Conservation (phyloP, 2,888 invertebrate genomes). For the Cepaea hortensis region DNA sequence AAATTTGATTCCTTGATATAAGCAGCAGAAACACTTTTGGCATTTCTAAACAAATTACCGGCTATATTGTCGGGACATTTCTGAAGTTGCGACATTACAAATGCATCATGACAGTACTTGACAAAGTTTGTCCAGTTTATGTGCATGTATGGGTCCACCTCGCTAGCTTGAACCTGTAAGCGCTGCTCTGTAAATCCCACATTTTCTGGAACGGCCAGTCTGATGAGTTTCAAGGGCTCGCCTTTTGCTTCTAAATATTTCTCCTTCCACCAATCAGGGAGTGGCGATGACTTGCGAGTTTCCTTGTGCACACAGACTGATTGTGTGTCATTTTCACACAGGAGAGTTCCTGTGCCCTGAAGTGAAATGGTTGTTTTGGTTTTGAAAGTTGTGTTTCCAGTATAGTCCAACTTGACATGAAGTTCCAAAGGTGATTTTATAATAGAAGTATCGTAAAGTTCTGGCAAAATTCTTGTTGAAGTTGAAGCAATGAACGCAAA, state of each 20-base stretch:
- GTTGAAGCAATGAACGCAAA: conserved; percentile 38
- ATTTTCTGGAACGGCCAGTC: conserved; percentile 13
- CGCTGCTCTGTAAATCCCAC: background rate
- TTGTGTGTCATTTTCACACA: conserved; percentile 34
- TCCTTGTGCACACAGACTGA: conserved; percentile 36
- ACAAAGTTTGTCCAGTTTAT: conserved; percentile 48
- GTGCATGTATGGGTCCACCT: conserved; percentile 43
- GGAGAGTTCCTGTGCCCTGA: background rate
- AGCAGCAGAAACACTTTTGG: conserved; percentile 2
- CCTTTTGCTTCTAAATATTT: conserved; percentile 23
- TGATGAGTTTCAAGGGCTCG: conserved; percentile 16
- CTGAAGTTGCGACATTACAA: conserved; percentile 9
- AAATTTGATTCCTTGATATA: conserved; percentile 32
- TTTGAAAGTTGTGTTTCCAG: conserved; percentile 41
- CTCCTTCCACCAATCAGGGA: conserved; percentile 50
- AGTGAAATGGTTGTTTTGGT: conserved; percentile 29
- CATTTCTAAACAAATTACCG: conserved; percentile 1
- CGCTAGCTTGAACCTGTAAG: conserved; percentile 21
- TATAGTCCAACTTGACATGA: conserved; percentile 37
- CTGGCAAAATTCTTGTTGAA: conserved; percentile 14
- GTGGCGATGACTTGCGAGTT: conserved; percentile 8
- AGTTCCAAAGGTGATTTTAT: conserved; percentile 41
- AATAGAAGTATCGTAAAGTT: conserved; percentile 31
- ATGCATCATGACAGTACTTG: conserved; percentile 46
- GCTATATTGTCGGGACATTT: background rate